These are phyloP conservation scores for Girardinus metallicus DNA, from an alignment of 2,797 vertebrate genomes.

Conservation along the genomic window DNA sequence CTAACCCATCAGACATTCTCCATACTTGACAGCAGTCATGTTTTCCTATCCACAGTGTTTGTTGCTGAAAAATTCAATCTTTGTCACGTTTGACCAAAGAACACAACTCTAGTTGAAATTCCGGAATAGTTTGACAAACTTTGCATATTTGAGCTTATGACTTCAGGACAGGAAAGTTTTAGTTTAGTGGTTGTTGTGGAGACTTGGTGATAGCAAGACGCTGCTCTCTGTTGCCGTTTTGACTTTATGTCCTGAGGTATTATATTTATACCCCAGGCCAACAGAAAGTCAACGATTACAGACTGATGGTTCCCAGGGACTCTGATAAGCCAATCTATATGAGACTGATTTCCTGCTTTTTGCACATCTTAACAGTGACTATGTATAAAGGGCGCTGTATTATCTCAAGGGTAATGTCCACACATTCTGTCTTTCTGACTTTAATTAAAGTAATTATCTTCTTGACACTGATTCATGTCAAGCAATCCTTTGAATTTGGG, in stretches of 20 bases:
- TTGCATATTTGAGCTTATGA: not conserved
- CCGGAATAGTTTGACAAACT: not conserved
- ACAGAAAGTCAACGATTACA: not conserved
- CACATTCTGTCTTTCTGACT: not conserved
- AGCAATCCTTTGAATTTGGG: not conserved
- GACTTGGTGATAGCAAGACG: not conserved
- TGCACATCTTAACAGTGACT: not conserved
- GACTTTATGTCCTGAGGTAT: not conserved
- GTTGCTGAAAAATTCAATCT: not conserved
- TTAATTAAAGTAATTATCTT: not conserved
- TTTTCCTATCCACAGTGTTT: not conserved
- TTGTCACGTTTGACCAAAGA: not conserved
- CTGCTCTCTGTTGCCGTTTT: not conserved
- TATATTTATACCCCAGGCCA: not conserved
- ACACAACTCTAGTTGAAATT: not conserved
- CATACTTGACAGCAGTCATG: not conserved
- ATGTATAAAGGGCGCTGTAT: not conserved
- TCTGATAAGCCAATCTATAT: not conserved
- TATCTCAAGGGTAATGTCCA: not conserved
- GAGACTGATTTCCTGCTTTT: not conserved
- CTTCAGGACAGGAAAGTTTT: not conserved
- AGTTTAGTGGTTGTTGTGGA: not conserved
- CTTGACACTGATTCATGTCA: not conserved
- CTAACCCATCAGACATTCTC: not conserved
- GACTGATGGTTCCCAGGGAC: not conserved